Evolutionary conservation across 1,140 invertebrate species (phyloP).

Genomic region (Pinna nobilis): DNA sequence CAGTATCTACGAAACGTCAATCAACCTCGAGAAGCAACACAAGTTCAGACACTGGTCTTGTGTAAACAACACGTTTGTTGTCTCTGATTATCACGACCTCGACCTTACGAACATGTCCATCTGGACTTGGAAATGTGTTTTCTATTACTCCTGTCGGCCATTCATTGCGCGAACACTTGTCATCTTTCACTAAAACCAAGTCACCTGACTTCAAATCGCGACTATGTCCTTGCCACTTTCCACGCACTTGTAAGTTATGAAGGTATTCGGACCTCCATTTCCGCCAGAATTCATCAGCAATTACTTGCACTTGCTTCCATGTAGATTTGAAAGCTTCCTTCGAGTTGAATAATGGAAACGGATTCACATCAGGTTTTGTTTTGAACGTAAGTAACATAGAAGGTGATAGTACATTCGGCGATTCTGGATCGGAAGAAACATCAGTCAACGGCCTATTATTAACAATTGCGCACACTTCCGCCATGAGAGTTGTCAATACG

Average conservation of each 20-base stretch:
- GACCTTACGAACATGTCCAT: slow-evolving; percentile 15
- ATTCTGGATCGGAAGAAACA: slow-evolving; percentile 41
- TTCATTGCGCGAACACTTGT: slow-evolving; percentile 23
- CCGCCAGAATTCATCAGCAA: slow-evolving; percentile 51
- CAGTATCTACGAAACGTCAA: background rate
- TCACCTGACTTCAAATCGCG: slow-evolving; percentile 38
- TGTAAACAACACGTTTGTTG: background rate
- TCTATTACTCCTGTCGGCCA: slow-evolving; percentile 33
- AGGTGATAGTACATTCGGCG: slow-evolving; percentile 36
- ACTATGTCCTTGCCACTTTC: slow-evolving; percentile 36
- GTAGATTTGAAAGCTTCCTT: slow-evolving; percentile 39
- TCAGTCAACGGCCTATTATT: slow-evolving; percentile 43
- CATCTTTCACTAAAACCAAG: slow-evolving; percentile 42
- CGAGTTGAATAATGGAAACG: background rate
- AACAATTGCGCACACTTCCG: slow-evolving; percentile 45
- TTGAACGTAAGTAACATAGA: slow-evolving; percentile 27
- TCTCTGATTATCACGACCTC: slow-evolving; percentile 9
- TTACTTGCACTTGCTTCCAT: slow-evolving; percentile 47
- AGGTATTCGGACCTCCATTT: slow-evolving; percentile 47
- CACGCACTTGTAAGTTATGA: slow-evolving; percentile 32
- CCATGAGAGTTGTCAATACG: slow-evolving; percentile 37
- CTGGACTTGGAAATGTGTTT: slow-evolving; percentile 10
- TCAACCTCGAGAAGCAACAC: background rate
- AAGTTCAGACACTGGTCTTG: slow-evolving; percentile 13
- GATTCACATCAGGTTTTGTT: background rate